Conservation (phyloP, 2,113 vertebrate genomes). For the Pangasianodon gigas region DNA sequence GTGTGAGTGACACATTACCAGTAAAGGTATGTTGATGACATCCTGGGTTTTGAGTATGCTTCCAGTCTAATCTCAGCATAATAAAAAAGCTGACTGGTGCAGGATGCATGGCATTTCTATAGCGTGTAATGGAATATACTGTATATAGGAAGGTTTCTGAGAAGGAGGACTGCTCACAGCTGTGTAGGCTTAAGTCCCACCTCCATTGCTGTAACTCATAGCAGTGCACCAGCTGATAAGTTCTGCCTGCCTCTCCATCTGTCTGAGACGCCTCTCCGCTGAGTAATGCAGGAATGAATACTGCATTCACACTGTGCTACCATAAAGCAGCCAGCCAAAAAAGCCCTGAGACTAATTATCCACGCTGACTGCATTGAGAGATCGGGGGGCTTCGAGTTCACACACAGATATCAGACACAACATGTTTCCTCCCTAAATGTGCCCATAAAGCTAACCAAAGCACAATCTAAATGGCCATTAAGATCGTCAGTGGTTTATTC, state of each 20-base stretch:
- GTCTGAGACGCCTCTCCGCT: constrained; percentile 15
- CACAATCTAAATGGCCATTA: not conserved
- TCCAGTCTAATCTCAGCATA: constrained; percentile 12
- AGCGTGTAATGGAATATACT: not conserved
- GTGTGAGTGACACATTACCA: no score
- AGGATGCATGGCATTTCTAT: not conserved
- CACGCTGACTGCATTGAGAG: constrained; percentile 34
- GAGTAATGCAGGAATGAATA: constrained; percentile 9
- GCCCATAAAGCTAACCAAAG: constrained; percentile 8
- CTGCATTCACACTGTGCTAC: constrained; percentile 20
- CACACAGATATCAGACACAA: constrained; percentile 48
- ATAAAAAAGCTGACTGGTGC: not conserved
- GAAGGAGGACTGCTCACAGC: constrained; percentile 30
- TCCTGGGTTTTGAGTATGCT: not conserved
- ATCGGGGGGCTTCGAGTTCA: constrained; percentile 40
- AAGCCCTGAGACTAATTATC: constrained; percentile 51
- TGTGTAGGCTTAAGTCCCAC: constrained; percentile 32
- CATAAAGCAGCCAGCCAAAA: constrained; percentile 34
- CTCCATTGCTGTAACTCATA: constrained; percentile 16
- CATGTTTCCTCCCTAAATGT: constrained; percentile 20
- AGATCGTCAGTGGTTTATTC: not conserved
- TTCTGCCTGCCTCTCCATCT: constrained; percentile 28
- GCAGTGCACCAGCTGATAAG: constrained; percentile 38
- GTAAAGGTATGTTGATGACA: no score
- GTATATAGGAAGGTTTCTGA: constrained; percentile 15